A percentile compares a stretch with the other conserved stretches of the same genome.
These are phyloP conservation scores for Notocelia uddmanniana DNA, from an alignment of 2,888 invertebrate species.

Conservation along the genomic window DNA sequence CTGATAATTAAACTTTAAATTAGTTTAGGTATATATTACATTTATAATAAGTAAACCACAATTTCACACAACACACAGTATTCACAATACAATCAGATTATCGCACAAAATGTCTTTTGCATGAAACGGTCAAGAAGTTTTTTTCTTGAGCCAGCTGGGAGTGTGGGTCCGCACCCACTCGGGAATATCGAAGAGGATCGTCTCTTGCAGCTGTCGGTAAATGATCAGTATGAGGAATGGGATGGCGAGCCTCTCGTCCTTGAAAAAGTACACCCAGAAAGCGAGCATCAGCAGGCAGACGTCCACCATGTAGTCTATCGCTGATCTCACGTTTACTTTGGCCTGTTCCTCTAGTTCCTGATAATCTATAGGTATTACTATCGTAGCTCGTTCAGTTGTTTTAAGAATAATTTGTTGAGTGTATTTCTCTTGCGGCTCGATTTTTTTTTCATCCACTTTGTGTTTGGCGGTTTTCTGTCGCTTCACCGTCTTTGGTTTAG, in stretches of 20 bases:
- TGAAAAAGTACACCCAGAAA: slow-evolving; percentile 93
- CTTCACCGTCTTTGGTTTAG: slow-evolving; percentile 34
- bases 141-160: slow-evolving; percentile 77
- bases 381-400: slow-evolving; percentile 77
- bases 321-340: slow-evolving; percentile 88
- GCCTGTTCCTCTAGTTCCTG: slow-evolving; percentile 87
- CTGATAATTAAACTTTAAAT: slow-evolving; percentile 40
- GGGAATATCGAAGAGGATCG: slow-evolving; percentile 85
- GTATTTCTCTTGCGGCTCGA: slow-evolving; percentile 58
- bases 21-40: slow-evolving; percentile 59
- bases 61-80: slow-evolving; percentile 75
- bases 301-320: slow-evolving; percentile 90
- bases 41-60: slow-evolving; percentile 68
- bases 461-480: slow-evolving; percentile 47
- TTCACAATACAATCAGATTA: slow-evolving; percentile 72
- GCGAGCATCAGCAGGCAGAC: slow-evolving; percentile 90
- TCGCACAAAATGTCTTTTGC: slow-evolving; percentile 75
- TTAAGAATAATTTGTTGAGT: slow-evolving; percentile 70
- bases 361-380: slow-evolving; percentile 81
- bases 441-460: slow-evolving; percentile 53
- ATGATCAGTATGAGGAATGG: slow-evolving; percentile 91
- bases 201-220: slow-evolving; percentile 91
- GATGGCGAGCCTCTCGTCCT: slow-evolving; percentile 92
- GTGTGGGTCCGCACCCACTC: slow-evolving; percentile 81
- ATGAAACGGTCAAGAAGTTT: slow-evolving; percentile 75